Conservation (phyloP, 2,888 invertebrate genomes). For the Agrotis clavis region DNA sequence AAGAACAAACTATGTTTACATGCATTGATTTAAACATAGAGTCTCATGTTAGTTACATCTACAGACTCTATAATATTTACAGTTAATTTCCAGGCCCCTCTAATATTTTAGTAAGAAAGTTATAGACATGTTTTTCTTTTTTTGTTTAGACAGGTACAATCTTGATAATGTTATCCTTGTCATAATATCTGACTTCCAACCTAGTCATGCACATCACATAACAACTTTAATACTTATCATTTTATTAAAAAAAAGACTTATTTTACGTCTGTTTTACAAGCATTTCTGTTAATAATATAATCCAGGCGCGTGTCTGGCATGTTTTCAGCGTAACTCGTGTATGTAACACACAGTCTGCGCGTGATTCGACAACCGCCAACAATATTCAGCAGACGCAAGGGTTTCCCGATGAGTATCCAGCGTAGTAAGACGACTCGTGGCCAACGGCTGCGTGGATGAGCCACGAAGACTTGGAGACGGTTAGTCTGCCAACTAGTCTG, state of each 20-base stretch:
- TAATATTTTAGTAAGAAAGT: background rate
- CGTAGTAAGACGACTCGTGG: constrained; percentile 41
- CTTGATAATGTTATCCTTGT: background rate
- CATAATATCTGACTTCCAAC: background rate
- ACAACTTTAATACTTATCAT: background rate
- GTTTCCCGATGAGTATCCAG: constrained; percentile 44
- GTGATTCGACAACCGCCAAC: constrained; percentile 29
- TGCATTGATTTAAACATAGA: background rate
- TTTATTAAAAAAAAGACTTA: background rate
- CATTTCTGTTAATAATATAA: background rate
- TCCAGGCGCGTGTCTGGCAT: constrained; percentile 44
- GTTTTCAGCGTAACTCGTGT: constrained; percentile 41
- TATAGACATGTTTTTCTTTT: background rate
- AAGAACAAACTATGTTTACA: background rate
- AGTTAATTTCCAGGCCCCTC: background rate
- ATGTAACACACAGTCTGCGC: constrained; percentile 30
- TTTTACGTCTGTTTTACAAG: constrained; percentile 6
- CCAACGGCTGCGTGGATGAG: constrained; percentile 25
- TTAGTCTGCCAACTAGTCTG: constrained; percentile 43
- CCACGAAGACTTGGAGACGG: constrained; percentile 32
- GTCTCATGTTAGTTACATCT: background rate
- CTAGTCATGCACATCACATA: too few relatives aligned
- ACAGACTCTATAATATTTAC: too few relatives aligned
- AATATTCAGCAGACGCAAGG: constrained; percentile 35
- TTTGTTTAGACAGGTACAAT: background rate